phyloP scores from a whole-genome alignment of 2,113 vertebrate genomes.

The Nasalis larvatus region DNA sequence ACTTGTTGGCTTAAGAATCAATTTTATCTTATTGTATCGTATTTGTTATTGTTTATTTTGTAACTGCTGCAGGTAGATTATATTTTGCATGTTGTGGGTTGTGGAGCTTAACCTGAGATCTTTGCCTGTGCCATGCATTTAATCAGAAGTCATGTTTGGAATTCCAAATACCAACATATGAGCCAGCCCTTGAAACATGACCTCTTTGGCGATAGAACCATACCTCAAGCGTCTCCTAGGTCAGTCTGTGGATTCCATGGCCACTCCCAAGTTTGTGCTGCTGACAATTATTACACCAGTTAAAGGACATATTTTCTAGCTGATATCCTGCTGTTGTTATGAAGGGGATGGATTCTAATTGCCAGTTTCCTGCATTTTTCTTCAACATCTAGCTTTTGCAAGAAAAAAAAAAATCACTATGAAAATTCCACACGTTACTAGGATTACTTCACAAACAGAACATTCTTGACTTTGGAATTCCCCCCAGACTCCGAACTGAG shows the following conservation, averaged over 20 bases:
- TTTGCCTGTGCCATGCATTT: conserved; percentile 9
- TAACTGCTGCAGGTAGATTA: neutral
- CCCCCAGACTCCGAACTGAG: conserved; percentile 52
- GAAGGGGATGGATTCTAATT: conserved; percentile 63
- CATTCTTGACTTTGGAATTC: conserved; percentile 72
- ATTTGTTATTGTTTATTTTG: neutral
- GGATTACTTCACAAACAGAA: conserved; percentile 68
- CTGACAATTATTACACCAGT: conserved; percentile 40
- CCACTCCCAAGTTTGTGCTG: conserved; percentile 17
- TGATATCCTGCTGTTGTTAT: conserved; percentile 65
- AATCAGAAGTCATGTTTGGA: neutral
- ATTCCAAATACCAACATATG: neutral
- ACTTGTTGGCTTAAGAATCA: neutral
- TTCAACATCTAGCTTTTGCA: conserved; percentile 59
- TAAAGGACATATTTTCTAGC: conserved; percentile 62
- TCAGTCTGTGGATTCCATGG: neutral
- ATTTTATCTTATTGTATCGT: neutral
- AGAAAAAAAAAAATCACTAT: neutral
- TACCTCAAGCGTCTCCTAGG: neutral
- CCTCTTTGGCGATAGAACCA: neutral
- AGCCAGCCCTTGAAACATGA: conserved; percentile 1
- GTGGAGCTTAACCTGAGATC: neutral
- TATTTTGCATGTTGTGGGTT: neutral
- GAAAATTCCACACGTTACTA: conserved; percentile 77
- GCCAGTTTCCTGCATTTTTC: conserved; percentile 74